Base-by-base conservation (phyloP, 2,113 vertebrate species). In the Platanista minor region DNA sequence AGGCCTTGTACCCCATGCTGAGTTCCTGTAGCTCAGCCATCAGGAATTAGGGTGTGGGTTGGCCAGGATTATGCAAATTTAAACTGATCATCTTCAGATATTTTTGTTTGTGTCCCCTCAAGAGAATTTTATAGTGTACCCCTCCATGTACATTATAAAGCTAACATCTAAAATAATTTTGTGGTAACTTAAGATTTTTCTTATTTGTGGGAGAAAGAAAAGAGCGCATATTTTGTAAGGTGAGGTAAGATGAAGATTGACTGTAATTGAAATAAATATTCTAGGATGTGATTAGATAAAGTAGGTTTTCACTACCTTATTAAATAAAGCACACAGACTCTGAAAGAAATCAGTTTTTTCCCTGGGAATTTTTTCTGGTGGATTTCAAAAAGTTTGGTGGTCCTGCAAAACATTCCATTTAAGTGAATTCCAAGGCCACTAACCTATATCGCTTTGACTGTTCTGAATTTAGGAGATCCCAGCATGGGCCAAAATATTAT, bases 51-150 rank as follows among this genome's bases (percentile, higher is more conserved):
- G 88, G 25, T 5, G 9, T 87, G 81, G 75, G 69, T 80, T 96
- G 41, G 21, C 39, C 52, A 72, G 54, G 43, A 59, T 97, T 85
- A 93, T 87, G 94, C 59, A 52, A 7, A 41, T 95, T 95, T 93
- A 84, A 92, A 88, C 23, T 61, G 84, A 75, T 75, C n/a, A 21
- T 82, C 81, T 90, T 87, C 39, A 82, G 5, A 59, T 66, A 62
- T 86, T 96, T 89, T 81, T 91, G 36, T 92, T n/a, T 89, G 36
- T 23, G 17, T 57, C 12, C 49, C 23, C 15, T 67, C 27, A 72
- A 81, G 85, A 89, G 39, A 90, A 67, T 67, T 91, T 77, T 85
- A 77, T 86, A 93, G 83, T 27, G 36, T 20, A 12, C 81, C 75
- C 20, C 9, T 90, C 43, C 25, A 59, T 92, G 43, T 64, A 9